A percentile compares a stretch with the other conserved stretches of the same genome.
phyloP scores from a whole-genome alignment of 2,797 vertebrate species.

The Erpetoichthys calabaricus region DNA sequence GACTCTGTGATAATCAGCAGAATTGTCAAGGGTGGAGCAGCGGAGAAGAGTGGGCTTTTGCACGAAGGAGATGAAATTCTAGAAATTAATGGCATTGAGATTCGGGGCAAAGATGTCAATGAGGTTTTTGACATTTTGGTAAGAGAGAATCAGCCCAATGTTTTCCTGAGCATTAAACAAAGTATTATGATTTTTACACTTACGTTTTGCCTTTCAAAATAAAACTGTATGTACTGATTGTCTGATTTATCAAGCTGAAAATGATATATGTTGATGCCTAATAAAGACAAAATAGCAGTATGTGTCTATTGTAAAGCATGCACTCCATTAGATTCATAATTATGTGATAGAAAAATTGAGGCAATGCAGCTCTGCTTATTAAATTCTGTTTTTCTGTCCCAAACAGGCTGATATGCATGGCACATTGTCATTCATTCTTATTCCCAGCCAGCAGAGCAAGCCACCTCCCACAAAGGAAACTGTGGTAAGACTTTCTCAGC shows the following conservation, averaged over 20 bases:
- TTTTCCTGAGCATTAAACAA: too few species aligned
- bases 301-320: too few species aligned
- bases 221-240: too few species aligned
- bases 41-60: constrained; percentile 78
- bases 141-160: constrained; percentile 23
- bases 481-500: constrained; percentile 62
- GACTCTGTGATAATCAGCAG: constrained; percentile 90
- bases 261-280: too few species aligned
- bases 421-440: constrained; percentile 83
- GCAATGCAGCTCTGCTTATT: too few species aligned
- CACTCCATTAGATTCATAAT: too few species aligned
- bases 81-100: constrained; percentile 79
- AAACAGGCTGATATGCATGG: constrained; percentile 93
- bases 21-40: constrained; percentile 81
- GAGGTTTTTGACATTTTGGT: constrained; percentile 90
- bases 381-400: constrained; percentile 10
- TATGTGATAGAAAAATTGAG: too few species aligned
- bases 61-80: constrained; percentile 89
- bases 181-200: too few species aligned
- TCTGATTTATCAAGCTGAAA: too few species aligned
- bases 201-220: background rate
- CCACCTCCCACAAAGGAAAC: constrained; percentile 76
- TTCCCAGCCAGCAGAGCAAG: constrained; percentile 74
- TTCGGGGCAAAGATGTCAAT: constrained; percentile 86
- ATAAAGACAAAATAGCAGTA: too few species aligned